A percentile compares a stretch with the other conserved stretches of the same genome.
Conservation (phyloP, 1,140 invertebrate species). For the Forficula auricularia region DNA sequence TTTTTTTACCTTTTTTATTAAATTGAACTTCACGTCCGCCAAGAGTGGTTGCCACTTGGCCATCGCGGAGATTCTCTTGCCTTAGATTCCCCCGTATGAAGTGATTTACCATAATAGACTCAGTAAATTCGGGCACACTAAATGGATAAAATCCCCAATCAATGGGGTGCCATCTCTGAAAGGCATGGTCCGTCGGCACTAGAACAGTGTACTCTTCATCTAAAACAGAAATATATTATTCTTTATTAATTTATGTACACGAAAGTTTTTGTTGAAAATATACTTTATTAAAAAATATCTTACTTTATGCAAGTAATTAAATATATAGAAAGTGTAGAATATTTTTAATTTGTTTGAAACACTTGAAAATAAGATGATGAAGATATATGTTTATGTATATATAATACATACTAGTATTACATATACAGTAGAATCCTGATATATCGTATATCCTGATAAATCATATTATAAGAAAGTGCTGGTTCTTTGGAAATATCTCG, state of each 20-base stretch:
- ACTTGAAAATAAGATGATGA: too few relatives aligned
- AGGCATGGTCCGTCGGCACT: slow-evolving; percentile 41
- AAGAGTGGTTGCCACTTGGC: slow-evolving; percentile 31
- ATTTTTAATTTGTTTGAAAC: too few relatives aligned
- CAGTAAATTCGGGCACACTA: slow-evolving; percentile 42
- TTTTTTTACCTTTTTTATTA: slow-evolving; percentile 31
- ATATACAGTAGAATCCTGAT: too few relatives aligned
- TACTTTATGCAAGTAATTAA: too few relatives aligned
- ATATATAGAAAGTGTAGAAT: too few relatives aligned
- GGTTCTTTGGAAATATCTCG: too few relatives aligned
- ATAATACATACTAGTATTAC: too few relatives aligned
- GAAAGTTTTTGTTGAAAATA: too few relatives aligned
- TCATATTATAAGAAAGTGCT: too few relatives aligned
- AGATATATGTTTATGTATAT: too few relatives aligned
- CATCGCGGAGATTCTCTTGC: slow-evolving; percentile 33
- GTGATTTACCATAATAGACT: slow-evolving; percentile 39
- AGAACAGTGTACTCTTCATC: slow-evolving; percentile 41
- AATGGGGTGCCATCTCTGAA: slow-evolving; percentile 45
- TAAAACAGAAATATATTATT: slow-evolving; percentile 17
- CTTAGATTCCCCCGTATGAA: slow-evolving; percentile 37
- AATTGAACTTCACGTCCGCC: slow-evolving; percentile 36
- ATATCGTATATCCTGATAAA: too few relatives aligned
- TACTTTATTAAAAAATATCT: too few relatives aligned
- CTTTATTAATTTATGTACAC: neutral
- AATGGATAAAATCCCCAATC: slow-evolving; percentile 53